Conservation (phyloP, 2,888 invertebrate genomes). For the Branchipolynoe longqiensis region DNA sequence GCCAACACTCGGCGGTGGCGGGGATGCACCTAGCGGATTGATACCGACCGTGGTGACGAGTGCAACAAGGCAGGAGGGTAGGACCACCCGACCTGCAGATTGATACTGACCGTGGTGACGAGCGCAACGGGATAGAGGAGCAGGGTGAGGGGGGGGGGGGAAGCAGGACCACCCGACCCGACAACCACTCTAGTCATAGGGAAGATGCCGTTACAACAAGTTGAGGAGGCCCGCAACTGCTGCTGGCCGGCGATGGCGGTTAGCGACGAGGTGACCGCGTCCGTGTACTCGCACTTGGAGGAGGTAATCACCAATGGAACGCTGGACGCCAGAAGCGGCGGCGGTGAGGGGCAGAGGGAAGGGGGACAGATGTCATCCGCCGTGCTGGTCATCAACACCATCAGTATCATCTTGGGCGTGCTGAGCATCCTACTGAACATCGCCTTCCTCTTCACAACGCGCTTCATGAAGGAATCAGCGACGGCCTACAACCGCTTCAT, state of each 20-base stretch:
- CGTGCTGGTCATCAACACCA: not conserved
- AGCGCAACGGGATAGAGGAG: no score
- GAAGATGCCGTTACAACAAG: not conserved
- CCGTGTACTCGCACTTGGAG: not conserved
- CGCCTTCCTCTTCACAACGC: not conserved
- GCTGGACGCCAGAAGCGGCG: not conserved
- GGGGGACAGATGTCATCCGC: not conserved
- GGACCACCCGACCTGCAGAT: no score
- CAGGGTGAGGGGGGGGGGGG: no score
- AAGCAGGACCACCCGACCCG: no score
- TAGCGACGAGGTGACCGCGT: no score
- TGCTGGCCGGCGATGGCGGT: not conserved
- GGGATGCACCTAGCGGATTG: no score
- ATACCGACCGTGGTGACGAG: no score
- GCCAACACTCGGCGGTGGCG: no score
- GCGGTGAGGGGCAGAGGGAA: not conserved
- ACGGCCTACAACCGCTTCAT: slow-evolving; percentile 40
- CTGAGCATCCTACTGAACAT: slow-evolving; percentile 21
- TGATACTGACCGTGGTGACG: no score
- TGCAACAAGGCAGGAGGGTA: no score
- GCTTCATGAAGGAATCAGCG: slow-evolving; percentile 1
- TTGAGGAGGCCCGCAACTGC: not conserved
- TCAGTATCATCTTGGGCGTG: slow-evolving; percentile 5
- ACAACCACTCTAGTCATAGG: no score
- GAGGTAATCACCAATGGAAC: not conserved